Evolutionary conservation across 2,888 invertebrate genomes (phyloP).

Genomic region (Pardosa pseudoannulata): DNA sequence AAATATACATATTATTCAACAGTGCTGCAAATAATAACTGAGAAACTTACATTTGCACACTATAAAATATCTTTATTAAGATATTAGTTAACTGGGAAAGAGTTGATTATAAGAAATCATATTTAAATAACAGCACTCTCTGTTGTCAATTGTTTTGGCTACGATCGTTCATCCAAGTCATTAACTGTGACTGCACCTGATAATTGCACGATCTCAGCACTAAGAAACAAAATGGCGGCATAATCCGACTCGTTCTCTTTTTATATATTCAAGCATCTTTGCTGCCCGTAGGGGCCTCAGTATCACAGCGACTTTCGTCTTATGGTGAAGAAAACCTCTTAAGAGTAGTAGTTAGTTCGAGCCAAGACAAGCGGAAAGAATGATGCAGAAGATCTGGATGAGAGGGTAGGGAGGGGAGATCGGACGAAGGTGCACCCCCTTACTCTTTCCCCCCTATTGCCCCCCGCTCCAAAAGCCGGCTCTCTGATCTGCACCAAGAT

Average conservation of each 20-base stretch:
- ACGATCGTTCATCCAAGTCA: too few species aligned
- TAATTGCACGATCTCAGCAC: too few species aligned
- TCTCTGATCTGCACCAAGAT: slow-evolving; percentile 64
- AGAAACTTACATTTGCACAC: too few species aligned
- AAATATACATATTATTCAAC: too few species aligned
- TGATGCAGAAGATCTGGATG: slow-evolving; percentile 67
- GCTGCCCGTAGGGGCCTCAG: background rate
- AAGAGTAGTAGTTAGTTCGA: slow-evolving; percentile 70
- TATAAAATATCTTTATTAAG: too few species aligned
- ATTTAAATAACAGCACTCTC: too few species aligned
- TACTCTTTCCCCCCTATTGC: background rate
- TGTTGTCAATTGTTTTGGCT: too few species aligned
- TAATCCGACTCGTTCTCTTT: background rate
- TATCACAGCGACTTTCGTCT: slow-evolving; percentile 12
- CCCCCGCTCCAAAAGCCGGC: slow-evolving; percentile 22
- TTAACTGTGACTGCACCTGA: too few species aligned
- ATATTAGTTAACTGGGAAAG: too few species aligned
- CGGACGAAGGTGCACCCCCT: background rate
- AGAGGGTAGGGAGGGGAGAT: background rate
- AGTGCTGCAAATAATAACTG: too few species aligned
- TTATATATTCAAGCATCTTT: slow-evolving; percentile 4
- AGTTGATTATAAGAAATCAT: too few species aligned
- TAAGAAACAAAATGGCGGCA: background rate
- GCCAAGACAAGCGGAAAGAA: slow-evolving; percentile 72
- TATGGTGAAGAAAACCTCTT: slow-evolving; percentile 39